Evolutionary conservation across 2,888 invertebrate genomes (phyloP).

Genomic region (Tridacna gigas): DNA sequence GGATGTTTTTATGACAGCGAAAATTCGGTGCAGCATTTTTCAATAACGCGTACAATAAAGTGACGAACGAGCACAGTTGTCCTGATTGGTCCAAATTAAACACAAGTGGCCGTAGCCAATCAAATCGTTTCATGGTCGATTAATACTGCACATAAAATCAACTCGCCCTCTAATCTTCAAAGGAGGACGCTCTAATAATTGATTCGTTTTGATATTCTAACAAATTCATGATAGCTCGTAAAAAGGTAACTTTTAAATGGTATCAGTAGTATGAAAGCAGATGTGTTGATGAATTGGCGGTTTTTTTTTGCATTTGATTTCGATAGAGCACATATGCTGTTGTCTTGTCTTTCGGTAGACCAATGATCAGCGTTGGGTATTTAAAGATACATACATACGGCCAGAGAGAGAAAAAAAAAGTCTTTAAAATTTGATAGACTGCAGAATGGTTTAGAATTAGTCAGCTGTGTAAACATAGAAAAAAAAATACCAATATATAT

Average conservation of each 20-base stretch:
- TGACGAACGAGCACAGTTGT: constrained; percentile 55
- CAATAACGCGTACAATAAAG: constrained; percentile 10
- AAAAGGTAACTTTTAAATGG: background rate
- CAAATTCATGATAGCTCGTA: constrained; percentile 2
- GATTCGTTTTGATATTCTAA: constrained; percentile 30
- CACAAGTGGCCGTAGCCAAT: constrained; percentile 51
- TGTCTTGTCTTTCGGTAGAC: no score
- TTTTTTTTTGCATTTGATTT: background rate
- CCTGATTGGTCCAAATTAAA: constrained; percentile 45
- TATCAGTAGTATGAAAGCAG: constrained; percentile 7
- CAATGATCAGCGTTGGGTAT: no score
- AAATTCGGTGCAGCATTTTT: background rate
- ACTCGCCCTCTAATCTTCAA: constrained; percentile 47
- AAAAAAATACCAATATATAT: no score
- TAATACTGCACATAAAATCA: constrained; percentile 57
- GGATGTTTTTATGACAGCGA: constrained; percentile 18
- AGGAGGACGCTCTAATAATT: constrained; percentile 26
- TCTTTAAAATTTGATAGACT: no score
- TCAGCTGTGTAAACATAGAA: no score
- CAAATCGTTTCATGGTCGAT: constrained; percentile 58
- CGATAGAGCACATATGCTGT: background rate
- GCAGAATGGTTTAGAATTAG: no score
- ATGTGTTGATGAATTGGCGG: background rate
- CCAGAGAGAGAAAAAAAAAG: no score
- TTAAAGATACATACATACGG: no score